Evolutionary conservation across 2,113 vertebrate genomes (phyloP).

Genomic region (Chrysemys picta): DNA sequence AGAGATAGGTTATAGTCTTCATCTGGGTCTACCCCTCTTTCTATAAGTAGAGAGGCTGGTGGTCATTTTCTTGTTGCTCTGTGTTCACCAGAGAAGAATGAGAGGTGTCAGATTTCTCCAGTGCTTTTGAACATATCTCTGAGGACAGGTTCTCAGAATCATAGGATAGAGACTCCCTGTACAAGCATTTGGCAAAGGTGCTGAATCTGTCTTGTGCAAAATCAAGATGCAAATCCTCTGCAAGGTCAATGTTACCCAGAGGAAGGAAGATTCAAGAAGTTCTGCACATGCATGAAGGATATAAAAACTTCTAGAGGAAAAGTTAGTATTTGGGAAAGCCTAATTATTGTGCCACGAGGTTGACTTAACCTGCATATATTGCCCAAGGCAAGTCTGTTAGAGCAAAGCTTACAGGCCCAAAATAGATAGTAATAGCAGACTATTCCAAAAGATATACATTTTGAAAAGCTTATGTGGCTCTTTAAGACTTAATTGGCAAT

Average conservation of each 20-base stretch:
- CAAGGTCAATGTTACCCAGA: not conserved
- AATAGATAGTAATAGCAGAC: not conserved
- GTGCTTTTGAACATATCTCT: not conserved
- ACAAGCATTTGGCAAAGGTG: not conserved
- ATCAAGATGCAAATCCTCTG: not conserved
- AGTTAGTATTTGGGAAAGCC: not conserved
- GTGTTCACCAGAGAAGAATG: slow-evolving; percentile 39
- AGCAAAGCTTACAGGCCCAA: not conserved
- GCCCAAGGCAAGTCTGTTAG: not conserved
- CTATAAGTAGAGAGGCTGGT: slow-evolving; percentile 40
- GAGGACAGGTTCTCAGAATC: slow-evolving; percentile 9
- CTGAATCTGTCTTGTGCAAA: not conserved
- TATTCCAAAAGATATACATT: not conserved
- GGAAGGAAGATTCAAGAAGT: not conserved
- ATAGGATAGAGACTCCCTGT: not conserved
- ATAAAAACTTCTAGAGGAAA: not conserved
- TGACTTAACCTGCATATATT: not conserved
- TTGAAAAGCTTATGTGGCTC: not conserved
- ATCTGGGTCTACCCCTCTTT: not conserved
- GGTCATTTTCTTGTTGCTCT: slow-evolving; percentile 58
- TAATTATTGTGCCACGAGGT: not conserved
- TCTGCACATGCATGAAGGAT: not conserved
- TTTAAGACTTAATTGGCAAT: not conserved
- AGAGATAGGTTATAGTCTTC: not conserved
- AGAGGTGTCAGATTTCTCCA: slow-evolving; percentile 29